Evolutionary conservation across 1,140 invertebrate species (phyloP).

Genomic region (Trichonephila inaurata): DNA sequence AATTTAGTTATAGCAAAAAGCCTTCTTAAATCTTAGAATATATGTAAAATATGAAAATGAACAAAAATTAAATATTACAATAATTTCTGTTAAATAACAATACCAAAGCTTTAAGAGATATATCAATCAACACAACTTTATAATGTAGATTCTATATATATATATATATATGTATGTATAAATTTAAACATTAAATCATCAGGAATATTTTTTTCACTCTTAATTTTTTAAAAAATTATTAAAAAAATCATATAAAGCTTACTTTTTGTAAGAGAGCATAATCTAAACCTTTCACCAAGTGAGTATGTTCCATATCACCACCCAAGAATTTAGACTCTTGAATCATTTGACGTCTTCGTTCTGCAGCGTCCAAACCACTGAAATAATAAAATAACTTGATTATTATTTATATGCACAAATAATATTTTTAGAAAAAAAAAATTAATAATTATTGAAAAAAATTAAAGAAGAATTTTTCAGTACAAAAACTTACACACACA

Average conservation of each 20-base stretch:
- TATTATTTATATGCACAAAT: conserved; percentile 18
- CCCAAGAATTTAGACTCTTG: conserved; percentile 99
- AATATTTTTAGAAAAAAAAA: not conserved
- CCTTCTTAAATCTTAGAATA: no score
- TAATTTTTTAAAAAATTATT: no score
- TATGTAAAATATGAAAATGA: not conserved
- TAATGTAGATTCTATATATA: not conserved
- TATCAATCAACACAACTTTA: no score
- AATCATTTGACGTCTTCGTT: conserved; percentile 95
- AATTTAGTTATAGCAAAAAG: no score
- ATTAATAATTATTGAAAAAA: not conserved
- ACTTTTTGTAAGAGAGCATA: conserved; percentile 99
- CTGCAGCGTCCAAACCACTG: conserved; percentile 92
- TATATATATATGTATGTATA: not conserved
- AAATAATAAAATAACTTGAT: conserved; percentile 64
- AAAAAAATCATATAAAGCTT: not conserved
- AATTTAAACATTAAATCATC: not conserved
- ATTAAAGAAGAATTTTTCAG: not conserved
- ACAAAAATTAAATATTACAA: not conserved
- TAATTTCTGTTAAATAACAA: not conserved
- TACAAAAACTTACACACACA: no score
- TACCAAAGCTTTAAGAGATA: not conserved
- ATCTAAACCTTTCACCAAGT: conserved; percentile 99
- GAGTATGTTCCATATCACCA: conserved; percentile 99
- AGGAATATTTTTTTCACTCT: not conserved